phyloP scores from a whole-genome alignment of 2,113 vertebrate species.

The Callocephalon fimbriatum region DNA sequence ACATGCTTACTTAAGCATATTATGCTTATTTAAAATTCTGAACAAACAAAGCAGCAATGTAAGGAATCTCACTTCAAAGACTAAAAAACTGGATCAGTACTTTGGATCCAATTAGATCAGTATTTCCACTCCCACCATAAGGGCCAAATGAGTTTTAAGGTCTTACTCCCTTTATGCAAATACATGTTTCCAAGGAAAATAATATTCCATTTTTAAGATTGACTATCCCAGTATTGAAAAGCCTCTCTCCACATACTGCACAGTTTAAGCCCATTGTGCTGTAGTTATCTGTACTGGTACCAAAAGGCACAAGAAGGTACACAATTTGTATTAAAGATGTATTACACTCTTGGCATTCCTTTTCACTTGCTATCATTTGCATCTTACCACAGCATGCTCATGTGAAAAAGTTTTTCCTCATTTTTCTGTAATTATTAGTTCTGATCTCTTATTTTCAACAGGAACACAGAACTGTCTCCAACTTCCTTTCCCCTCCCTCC shows the following conservation, averaged over 20 bases:
- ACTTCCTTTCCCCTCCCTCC: not conserved
- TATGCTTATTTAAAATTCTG: not conserved
- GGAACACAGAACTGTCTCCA: not conserved
- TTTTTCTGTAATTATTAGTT: not conserved
- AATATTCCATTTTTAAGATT: not conserved
- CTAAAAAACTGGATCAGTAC: not conserved
- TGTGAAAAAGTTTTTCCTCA: not conserved
- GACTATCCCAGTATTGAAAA: not conserved
- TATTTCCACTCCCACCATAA: not conserved
- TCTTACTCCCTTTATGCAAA: not conserved
- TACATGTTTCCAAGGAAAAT: not conserved
- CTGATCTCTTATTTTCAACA: not conserved
- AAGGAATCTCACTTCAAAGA: not conserved
- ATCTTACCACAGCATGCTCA: not conserved
- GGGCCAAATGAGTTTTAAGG: not conserved
- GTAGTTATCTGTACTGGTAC: not conserved
- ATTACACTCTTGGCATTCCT: not conserved
- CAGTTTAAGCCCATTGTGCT: not conserved
- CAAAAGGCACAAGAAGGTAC: not conserved
- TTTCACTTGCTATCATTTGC: not conserved
- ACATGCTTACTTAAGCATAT: accelerated
- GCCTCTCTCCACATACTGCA: not conserved
- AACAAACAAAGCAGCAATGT: not conserved
- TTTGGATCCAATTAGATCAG: not conserved
- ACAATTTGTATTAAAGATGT: not conserved